A percentile compares a stretch with the other conserved stretches of the same genome.
These are phyloP conservation scores for Antheraea mylitta DNA, from an alignment of 1,140 invertebrate genomes.

Conservation along the genomic window DNA sequence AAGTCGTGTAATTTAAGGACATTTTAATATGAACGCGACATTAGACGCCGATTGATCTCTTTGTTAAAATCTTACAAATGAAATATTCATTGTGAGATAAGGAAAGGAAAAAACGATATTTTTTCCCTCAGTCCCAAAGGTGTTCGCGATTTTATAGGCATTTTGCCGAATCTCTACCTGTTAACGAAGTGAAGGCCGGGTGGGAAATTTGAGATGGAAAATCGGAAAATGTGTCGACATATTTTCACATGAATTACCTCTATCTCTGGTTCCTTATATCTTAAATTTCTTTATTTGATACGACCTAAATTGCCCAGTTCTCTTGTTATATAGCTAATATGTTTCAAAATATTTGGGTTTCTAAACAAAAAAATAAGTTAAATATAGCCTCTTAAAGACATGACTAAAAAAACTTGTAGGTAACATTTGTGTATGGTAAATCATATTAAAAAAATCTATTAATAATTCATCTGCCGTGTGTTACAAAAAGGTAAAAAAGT, in stretches of 20 bases:
- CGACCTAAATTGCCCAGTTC: too few relatives aligned
- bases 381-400: too few relatives aligned
- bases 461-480: too few relatives aligned
- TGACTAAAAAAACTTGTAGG: too few relatives aligned
- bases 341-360: too few relatives aligned
- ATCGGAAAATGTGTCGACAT: not conserved
- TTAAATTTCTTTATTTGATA: too few relatives aligned
- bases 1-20: not conserved
- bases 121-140: slow-evolving; percentile 6
- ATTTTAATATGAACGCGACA: slow-evolving; percentile 5
- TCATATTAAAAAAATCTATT: too few relatives aligned
- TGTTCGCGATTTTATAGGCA: slow-evolving; percentile 17
- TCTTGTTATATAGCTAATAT: too few relatives aligned
- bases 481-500: too few relatives aligned
- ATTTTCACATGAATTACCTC: not conserved
- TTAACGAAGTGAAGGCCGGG: slow-evolving; percentile 17
- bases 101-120: slow-evolving; percentile 8
- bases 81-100: slow-evolving; percentile 11
- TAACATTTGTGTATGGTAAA: too few relatives aligned
- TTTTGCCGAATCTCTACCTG: slow-evolving; percentile 11
- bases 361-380: too few relatives aligned
- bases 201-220: not conserved
- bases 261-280: not conserved
- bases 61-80: slow-evolving; percentile 11
- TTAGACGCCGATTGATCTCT: slow-evolving; percentile 3